Evolutionary conservation across 2,113 vertebrate species (phyloP), one percentile per base, ranked within the genome.

Genomic region (Lethenteron camtschaticum): DNA sequence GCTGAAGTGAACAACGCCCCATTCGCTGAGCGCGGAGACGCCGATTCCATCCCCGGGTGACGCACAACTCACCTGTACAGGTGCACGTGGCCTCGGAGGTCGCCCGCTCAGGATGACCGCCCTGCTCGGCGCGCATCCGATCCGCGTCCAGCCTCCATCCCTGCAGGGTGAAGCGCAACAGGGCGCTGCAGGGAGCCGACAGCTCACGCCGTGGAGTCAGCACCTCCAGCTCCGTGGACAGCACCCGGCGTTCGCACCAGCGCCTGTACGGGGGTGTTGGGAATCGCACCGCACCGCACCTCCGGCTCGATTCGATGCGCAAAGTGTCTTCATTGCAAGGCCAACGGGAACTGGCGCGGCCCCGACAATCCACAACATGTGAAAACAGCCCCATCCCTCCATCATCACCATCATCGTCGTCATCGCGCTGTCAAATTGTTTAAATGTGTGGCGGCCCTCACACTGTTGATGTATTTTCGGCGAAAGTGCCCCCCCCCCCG

Each of bases 121-220:
- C 82, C 0, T 82, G 76, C 4, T 59, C 69, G 14, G 20, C 69
- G 3, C 77, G 79, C 77, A 81, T 86, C 73, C 79, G 70, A 10
- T 83, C 79, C 71, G 73, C 77, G 70, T 87, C 87, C 24, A 89
- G 76, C 6, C 41, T 77, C 89, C 91, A 95, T 41, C 82, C 87
- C 1, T 75, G 79, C 71, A 76, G 78, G 77, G 79, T 85, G 75
- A 82, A 87, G 72, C 81, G 86, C 73, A 86, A 85, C 18, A 95
- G 75, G 9, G 77, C 74, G 57, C 83, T 70, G 3, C 90, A 92
- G 59, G 82, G 80, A 72, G 86, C 87, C 3, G 78, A 71, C 0
- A 81, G 81, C 79, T 90, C 83, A 1, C 75, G 77, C 8, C 82
- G 79, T 0, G 86, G 85, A 0, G 72, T 75, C 57, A 87, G 73